These are phyloP conservation scores for Whitmania pigra DNA, from an alignment of 1,140 invertebrate species.

Conservation along the genomic window DNA sequence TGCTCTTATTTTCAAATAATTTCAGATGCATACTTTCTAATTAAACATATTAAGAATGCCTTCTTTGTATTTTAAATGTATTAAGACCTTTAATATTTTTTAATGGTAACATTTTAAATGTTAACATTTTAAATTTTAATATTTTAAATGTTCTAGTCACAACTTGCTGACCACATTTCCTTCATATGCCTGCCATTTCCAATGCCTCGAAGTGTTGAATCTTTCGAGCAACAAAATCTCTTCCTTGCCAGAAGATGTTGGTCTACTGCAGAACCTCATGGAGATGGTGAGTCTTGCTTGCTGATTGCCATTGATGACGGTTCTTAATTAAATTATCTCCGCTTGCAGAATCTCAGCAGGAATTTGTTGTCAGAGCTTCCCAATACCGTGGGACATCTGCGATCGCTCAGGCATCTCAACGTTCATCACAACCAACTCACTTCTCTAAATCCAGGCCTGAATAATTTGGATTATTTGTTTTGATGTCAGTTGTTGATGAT, in stretches of 20 bases:
- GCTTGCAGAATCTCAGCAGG: background rate
- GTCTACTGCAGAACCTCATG: background rate
- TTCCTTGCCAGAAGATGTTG: background rate
- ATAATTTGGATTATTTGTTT: background rate
- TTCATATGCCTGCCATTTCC: background rate
- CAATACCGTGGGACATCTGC: background rate
- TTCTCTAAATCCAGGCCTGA: background rate
- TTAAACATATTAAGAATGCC: too few species aligned
- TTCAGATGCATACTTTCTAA: too few species aligned
- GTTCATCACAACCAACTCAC: background rate
- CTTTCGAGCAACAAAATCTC: background rate
- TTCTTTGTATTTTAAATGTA: too few species aligned
- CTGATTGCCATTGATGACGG: background rate
- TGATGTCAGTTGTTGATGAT: background rate
- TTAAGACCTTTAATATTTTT: too few species aligned
- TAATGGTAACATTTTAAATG: too few species aligned
- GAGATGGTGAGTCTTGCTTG: background rate
- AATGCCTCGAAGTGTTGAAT: background rate
- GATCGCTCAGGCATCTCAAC: background rate
- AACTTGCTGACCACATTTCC: background rate
- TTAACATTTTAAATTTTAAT: too few species aligned
- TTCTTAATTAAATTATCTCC: background rate
- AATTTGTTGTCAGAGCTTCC: background rate
- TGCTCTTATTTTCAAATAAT: too few species aligned
- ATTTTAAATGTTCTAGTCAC: background rate